Base-by-base conservation (phyloP, 2,113 vertebrate species). In the Prionailurus viverrinus region DNA sequence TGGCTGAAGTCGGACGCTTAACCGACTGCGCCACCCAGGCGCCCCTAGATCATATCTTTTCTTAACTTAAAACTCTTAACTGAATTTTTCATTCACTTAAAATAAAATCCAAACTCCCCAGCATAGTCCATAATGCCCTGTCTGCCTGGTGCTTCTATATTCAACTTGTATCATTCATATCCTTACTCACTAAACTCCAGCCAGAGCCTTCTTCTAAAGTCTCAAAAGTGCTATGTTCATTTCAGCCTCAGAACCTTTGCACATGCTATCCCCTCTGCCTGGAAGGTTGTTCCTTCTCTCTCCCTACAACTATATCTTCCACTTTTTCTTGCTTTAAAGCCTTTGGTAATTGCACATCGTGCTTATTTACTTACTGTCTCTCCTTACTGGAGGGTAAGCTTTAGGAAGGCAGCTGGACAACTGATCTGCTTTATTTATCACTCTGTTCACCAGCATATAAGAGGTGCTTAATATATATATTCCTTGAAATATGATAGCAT, bases 81-180 rank as follows among this genome's bases (percentile, higher is more conserved):
- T 74, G 39, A 25, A 88, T 55, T 86, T 91, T 61, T 78, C 33
- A 91, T 74, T 89, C n/a, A 84, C 55, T 74, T 29, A 68, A 39
- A 97, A 89, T 68, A 68, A 74, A 97, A 89, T 66, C 12, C 7
- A 88, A 89, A 76, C 31, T 76, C 14, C n/a, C 82, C n/a, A 19
- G n/a, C 45, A 79, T 82, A 31, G 29, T 85, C 27, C 74, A 27
- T 48, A 85, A 81, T 45, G 85, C 12, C 39, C 82, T 88, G n/a
- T 55, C 65, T 81, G 41, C 85, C 31, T 71, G 18, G 14, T 27
- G 2, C 8, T 31, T 61, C 61, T 39, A 21, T 16, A n/a, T 4
- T 83, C 41, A 79, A 41, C 31, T 92, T 6, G 4, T 33, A 41
- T 68, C 41, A 41, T 48, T 68, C 39, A 83, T 63, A 4, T 25